phyloP scores from a whole-genome alignment of 2,888 invertebrate species.

The Lochmaea capreae region DNA sequence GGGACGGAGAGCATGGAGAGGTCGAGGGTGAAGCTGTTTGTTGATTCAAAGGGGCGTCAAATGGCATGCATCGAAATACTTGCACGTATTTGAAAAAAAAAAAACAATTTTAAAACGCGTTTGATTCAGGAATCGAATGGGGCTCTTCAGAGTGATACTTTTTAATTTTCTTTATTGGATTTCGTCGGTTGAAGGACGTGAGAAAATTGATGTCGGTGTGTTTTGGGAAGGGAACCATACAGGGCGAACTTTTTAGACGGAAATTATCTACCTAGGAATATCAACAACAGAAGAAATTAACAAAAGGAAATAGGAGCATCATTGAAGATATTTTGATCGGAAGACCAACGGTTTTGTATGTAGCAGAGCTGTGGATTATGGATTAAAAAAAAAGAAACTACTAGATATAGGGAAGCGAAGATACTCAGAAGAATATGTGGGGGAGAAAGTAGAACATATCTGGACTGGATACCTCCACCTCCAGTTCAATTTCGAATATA shows the following conservation, averaged over 20 bases:
- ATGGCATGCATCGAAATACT: slow-evolving; percentile 38
- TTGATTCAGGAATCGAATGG: slow-evolving; percentile 42
- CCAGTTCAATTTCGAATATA: too few species aligned
- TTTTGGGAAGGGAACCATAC: background rate
- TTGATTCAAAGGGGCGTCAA: slow-evolving; percentile 29
- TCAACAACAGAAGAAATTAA: too few species aligned
- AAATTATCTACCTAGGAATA: too few species aligned
- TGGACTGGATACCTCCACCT: too few species aligned
- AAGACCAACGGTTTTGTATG: too few species aligned
- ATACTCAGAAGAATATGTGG: too few species aligned
- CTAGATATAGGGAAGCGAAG: too few species aligned
- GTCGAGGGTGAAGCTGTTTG: slow-evolving; percentile 25
- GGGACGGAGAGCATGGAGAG: background rate
- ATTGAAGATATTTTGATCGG: too few species aligned
- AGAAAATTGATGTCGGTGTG: slow-evolving; percentile 18
- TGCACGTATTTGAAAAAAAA: slow-evolving; percentile 31
- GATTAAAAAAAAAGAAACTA: too few species aligned
- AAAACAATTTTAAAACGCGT: slow-evolving; percentile 46
- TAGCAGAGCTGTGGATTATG: too few species aligned
- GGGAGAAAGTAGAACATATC: too few species aligned
- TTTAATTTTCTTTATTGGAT: slow-evolving; percentile 41
- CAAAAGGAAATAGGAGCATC: too few species aligned
- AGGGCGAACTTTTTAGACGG: background rate
- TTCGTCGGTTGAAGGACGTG: slow-evolving; percentile 25
- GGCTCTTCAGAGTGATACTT: slow-evolving; percentile 34